phyloP scores from a whole-genome alignment of 2,797 vertebrate species.

The Syngnathus rostellatus region DNA sequence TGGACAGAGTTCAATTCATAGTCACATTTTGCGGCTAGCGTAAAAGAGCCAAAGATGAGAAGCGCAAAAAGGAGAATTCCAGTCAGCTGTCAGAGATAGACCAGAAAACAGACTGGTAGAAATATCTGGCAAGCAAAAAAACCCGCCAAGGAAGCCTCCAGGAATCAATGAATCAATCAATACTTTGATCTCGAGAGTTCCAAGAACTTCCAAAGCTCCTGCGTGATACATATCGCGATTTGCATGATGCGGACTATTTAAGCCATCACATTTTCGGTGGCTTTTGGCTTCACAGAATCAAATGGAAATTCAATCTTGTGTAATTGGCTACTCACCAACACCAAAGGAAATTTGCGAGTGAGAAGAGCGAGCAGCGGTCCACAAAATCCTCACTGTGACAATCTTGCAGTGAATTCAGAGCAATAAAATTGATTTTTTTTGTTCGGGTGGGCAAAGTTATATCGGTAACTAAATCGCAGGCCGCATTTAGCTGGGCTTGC shows the following conservation, averaged over 20 bases:
- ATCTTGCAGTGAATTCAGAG: neutral
- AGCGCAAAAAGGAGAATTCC: conserved; percentile 2
- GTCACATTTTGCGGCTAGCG: conserved; percentile 14
- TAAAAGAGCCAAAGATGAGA: neutral
- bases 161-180: conserved; percentile 14
- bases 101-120: neutral
- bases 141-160: conserved; percentile 7
- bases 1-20: conserved; percentile 10
- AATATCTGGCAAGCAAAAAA: neutral
- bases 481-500: conserved; percentile 55
- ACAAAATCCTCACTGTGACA: neutral
- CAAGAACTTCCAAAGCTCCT: conserved; percentile 12
- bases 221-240: conserved; percentile 10
- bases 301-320: neutral
- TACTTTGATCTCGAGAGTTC: conserved; percentile 9
- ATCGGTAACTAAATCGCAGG: conserved; percentile 2
- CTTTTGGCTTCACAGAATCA: conserved; percentile 12
- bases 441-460: conserved; percentile 32
- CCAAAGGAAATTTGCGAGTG: neutral
- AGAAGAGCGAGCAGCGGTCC: neutral
- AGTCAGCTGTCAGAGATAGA: conserved; percentile 5
- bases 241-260: neutral
- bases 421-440: conserved; percentile 46
- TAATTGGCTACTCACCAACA: neutral
- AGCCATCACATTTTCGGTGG: conserved; percentile 4